phyloP scores from a whole-genome alignment of 2,797 vertebrate genomes.

The Hemitrygon akajei region DNA sequence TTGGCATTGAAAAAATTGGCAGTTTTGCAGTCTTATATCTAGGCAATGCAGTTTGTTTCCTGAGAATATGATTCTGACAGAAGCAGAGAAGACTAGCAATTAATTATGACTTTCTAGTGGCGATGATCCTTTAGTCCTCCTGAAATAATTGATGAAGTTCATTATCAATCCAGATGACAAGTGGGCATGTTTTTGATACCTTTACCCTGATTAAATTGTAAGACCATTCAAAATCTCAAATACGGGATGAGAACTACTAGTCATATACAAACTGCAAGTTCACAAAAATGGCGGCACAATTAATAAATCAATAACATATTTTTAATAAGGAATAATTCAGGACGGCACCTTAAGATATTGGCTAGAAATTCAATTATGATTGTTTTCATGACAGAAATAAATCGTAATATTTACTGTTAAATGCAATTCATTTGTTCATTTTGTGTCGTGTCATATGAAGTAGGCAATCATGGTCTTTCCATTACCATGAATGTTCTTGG shows the following conservation, averaged over 20 bases:
- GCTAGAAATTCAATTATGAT: too few species aligned
- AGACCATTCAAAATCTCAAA: neutral
- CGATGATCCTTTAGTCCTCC: neutral
- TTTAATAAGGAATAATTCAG: neutral
- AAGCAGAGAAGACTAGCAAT: neutral
- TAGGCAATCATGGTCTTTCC: too few species aligned
- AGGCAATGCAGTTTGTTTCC: neutral
- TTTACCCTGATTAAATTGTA: neutral
- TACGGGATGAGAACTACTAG: neutral
- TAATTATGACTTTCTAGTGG: neutral
- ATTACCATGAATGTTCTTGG: too few species aligned
- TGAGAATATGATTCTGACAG: neutral
- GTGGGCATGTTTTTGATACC: neutral
- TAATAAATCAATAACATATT: neutral
- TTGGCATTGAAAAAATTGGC: neutral
- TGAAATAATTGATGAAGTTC: neutral
- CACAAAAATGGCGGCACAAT: neutral
- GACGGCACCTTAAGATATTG: neutral
- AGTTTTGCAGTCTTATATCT: neutral
- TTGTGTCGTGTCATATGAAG: too few species aligned
- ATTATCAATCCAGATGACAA: neutral
- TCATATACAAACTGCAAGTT: neutral
- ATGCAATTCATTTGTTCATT: too few species aligned
- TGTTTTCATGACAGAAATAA: too few species aligned
- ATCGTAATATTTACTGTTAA: too few species aligned